These are phyloP conservation scores for Anguilla megastoma DNA, from an alignment of 2,797 vertebrate species.

Conservation along the genomic window DNA sequence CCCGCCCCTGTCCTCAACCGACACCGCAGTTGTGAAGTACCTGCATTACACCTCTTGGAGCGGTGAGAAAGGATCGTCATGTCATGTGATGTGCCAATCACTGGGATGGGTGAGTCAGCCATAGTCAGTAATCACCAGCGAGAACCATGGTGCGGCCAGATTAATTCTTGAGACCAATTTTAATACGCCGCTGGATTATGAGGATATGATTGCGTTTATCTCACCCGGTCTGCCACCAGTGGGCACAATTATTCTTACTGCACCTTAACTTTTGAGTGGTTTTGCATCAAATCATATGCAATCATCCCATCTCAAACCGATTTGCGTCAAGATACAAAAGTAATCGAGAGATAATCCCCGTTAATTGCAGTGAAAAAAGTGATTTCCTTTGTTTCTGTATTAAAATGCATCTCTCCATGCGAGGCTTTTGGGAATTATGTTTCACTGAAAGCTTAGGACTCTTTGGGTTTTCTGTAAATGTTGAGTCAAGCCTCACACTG, in stretches of 20 bases:
- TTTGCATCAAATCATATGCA: constrained; percentile 37
- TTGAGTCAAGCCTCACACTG: background rate
- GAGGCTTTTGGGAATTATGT: background rate
- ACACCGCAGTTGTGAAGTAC: constrained; percentile 45
- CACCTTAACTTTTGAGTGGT: constrained; percentile 15
- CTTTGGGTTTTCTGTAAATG: background rate
- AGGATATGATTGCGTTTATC: constrained; percentile 70
- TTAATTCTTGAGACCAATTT: constrained; percentile 70
- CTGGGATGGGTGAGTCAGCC: background rate
- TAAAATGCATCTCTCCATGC: background rate
- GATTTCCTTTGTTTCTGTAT: background rate
- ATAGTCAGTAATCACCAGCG: constrained; percentile 54
- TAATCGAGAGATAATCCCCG: background rate
- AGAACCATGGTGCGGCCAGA: constrained; percentile 59
- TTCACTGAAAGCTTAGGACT: background rate
- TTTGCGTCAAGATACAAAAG: background rate
- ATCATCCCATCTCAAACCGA: constrained; percentile 33
- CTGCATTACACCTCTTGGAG: background rate
- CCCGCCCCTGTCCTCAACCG: constrained; percentile 44
- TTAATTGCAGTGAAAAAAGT: background rate
- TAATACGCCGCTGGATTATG: constrained; percentile 71
- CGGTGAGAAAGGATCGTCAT: constrained; percentile 54
- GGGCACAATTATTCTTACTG: constrained; percentile 42
- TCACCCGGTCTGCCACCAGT: constrained; percentile 54
- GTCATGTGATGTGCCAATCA: constrained; percentile 36